Evolutionary conservation across 2,113 vertebrate species (phyloP).

Genomic region (Elgaria multicarinata): DNA sequence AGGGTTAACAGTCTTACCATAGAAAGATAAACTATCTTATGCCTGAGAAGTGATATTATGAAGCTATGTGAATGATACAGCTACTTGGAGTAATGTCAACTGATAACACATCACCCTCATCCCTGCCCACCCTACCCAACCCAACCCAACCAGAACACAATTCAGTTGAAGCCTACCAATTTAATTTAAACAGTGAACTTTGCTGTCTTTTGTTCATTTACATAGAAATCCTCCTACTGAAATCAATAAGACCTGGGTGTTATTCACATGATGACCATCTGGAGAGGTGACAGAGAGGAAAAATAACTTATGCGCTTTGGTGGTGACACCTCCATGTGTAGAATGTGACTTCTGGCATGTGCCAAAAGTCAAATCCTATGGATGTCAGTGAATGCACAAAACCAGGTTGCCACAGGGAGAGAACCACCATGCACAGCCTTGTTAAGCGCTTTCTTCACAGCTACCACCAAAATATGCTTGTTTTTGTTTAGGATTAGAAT

Average conservation of each 20-base stretch:
- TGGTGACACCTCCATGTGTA: neutral
- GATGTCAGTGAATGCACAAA: neutral
- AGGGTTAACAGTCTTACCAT: neutral
- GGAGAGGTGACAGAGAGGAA: too few relatives aligned
- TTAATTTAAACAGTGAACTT: neutral
- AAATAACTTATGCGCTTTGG: neutral
- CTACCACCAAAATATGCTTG: neutral
- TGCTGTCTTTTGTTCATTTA: neutral
- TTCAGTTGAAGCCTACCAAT: neutral
- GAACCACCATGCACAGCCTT: neutral
- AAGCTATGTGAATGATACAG: too few relatives aligned
- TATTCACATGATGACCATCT: neutral
- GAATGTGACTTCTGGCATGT: neutral
- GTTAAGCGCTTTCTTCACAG: neutral
- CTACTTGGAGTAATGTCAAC: too few relatives aligned
- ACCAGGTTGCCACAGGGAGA: neutral
- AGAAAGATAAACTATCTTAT: neutral
- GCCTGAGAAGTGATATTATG: neutral
- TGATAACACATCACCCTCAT: too few relatives aligned
- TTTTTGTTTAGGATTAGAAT: neutral
- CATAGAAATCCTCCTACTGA: neutral
- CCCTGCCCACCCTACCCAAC: neutral
- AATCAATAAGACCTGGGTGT: neutral
- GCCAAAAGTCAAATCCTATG: neutral
- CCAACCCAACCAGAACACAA: neutral